Base-by-base conservation (phyloP, 2,888 invertebrate genomes). In the Priocnemis perturbator region DNA sequence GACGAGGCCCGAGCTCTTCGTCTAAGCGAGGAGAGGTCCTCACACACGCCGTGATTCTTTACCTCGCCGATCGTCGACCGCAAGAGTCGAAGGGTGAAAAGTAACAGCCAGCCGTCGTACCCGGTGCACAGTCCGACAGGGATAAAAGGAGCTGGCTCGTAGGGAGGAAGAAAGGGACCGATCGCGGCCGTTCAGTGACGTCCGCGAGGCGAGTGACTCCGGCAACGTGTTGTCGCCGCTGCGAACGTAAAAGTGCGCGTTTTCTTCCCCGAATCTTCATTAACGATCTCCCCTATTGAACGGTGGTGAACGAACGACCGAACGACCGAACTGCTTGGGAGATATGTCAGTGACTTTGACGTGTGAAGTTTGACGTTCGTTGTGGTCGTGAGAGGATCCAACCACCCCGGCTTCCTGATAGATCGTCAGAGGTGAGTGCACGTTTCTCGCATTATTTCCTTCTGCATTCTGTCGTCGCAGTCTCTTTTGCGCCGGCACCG, bases 341-440 rank as follows among this genome's bases (percentile, higher is more conserved):
- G 80, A 82, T 83, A 85, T 85, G 85, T 81, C 81, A 83, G 84
- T 85, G 82, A 82, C 82, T 78, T 84, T 79, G 78, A 71, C 65
- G 69, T 73, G 79, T 84, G 86, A 84, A 81, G 80, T 84, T 85
- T 85, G 85, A 86, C 83, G 82, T 83, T 85, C 67, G 76, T 73
- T 68, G 71, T 66, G 58, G 61, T 63, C 62, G 79, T 74, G 79
- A 73, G 57, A 75, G 71, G 77, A 75, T 66, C 63, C 73, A 64
- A 5, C 14, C 37, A 5, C 14, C 37, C 71, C 77, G 79, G 77
- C 73, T 66, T 58, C 73, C 76, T 55, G 63, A 55, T 61, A 66
- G 58, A 73, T 37, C 67, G 64, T 67, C 67, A 53, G 70, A 83
- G 81, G 84, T 83, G 73, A 83, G 84, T 76, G 60, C 57, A 26